Conservation (phyloP, 2,888 invertebrate species). For the Pinctada fucata region DNA sequence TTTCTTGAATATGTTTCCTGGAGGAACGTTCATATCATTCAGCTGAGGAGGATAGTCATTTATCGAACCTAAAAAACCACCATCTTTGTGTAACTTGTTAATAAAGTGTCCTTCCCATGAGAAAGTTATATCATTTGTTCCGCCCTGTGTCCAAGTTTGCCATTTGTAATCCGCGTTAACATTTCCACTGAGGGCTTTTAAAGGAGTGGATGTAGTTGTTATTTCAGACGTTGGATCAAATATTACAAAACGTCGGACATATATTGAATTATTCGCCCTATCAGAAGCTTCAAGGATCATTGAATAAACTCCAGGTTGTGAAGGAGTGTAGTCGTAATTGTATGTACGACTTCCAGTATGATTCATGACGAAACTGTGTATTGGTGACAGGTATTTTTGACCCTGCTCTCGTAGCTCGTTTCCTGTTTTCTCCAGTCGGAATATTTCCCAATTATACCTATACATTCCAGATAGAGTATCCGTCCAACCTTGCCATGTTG, state of each 20-base stretch:
- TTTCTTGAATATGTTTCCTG: conserved; percentile 16
- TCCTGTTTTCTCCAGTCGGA: conserved; percentile 32
- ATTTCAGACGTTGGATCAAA: conserved; percentile 49
- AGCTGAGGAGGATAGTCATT: conserved; percentile 43
- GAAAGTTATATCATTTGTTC: conserved; percentile 28
- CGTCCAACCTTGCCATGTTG: conserved; percentile 52
- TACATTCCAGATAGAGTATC: conserved; percentile 46
- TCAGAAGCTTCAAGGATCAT: conserved; percentile 52
- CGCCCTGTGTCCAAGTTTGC: conserved; percentile 36
- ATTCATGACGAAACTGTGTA: conserved; percentile 17
- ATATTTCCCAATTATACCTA: conserved; percentile 47
- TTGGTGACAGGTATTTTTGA: conserved; percentile 32
- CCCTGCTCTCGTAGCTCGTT: conserved; percentile 29
- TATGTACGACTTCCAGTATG: conserved; percentile 16
- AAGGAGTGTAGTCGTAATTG: conserved; percentile 33
- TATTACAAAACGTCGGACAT: conserved; percentile 47
- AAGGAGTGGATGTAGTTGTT: conserved; percentile 17
- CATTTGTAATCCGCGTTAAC: conserved; percentile 47
- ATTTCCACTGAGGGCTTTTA: conserved; percentile 47
- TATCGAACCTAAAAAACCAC: conserved; percentile 42
- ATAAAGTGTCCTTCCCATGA: conserved; percentile 48
- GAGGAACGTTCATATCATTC: background rate
- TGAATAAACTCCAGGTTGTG: conserved; percentile 53
- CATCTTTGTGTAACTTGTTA: conserved; percentile 47
- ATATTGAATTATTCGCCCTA: conserved; percentile 57